Conservation (phyloP, 2,113 vertebrate genomes). For the Petrocephalus microphthalmus region DNA sequence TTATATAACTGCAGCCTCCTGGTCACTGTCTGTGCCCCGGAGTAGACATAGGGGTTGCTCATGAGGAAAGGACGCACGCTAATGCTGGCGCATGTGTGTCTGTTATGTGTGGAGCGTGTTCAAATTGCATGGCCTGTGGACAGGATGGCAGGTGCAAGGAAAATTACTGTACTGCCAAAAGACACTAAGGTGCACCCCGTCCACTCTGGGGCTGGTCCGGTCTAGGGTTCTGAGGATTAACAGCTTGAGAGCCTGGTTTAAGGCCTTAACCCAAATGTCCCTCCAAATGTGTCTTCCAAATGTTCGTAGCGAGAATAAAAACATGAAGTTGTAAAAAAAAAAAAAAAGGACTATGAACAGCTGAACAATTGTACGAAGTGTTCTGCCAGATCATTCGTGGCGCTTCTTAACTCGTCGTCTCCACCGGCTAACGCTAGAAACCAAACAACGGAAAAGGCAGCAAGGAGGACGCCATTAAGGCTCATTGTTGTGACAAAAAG, state of each 20-base stretch:
- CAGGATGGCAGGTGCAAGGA: neutral
- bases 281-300: constrained; percentile 77
- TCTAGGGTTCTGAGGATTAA: constrained; percentile 50
- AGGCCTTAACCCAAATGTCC: constrained; percentile 78
- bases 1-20: neutral
- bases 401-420: constrained; percentile 2
- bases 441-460: neutral
- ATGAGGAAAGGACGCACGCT: neutral
- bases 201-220: constrained; percentile 67
- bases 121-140: neutral
- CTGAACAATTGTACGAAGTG: constrained; percentile 10
- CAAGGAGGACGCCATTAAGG: neutral
- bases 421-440: neutral
- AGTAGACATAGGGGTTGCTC: neutral
- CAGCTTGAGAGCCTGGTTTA: constrained; percentile 80
- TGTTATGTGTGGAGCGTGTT: neutral
- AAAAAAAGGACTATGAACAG: neutral
- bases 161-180: constrained; percentile 23
- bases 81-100: neutral
- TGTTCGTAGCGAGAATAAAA: constrained; percentile 44
- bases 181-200: constrained; percentile 63
- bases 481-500: neutral
- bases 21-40: neutral
- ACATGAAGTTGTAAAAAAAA: constrained; percentile 31
- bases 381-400: constrained; percentile 24